Evolutionary conservation across 1,140 invertebrate species (phyloP).

Genomic region (Drosophila carrolli): DNA sequence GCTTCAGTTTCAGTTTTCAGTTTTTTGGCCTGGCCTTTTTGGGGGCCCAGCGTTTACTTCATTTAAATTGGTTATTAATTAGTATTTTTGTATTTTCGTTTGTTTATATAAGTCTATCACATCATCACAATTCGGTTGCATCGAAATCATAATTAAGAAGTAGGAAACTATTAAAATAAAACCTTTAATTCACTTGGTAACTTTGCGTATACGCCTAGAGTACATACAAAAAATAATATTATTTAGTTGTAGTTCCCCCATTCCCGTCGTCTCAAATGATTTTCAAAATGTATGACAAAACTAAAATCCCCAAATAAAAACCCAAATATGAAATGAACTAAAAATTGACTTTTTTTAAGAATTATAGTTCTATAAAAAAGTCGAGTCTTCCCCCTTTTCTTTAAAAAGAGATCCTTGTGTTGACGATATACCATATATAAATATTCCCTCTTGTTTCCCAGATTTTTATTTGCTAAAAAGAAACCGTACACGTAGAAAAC

Average conservation of each 20-base stretch:
- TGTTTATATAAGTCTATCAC: slow-evolving; percentile 81
- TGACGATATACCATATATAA: slow-evolving; percentile 43
- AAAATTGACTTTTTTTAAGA: slow-evolving; percentile 9
- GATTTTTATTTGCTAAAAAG: slow-evolving; percentile 29
- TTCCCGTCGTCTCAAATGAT: slow-evolving; percentile 9
- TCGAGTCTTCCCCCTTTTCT: slow-evolving; percentile 39
- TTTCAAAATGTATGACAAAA: slow-evolving; percentile 9
- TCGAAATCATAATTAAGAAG: slow-evolving; percentile 55
- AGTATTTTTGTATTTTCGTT: slow-evolving; percentile 65
- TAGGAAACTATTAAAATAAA: slow-evolving; percentile 38
- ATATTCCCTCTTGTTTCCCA: slow-evolving; percentile 16
- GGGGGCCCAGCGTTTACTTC: slow-evolving; percentile 46
- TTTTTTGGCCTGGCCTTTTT: slow-evolving; percentile 35
- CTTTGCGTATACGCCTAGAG: slow-evolving; percentile 16
- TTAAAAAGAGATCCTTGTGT: slow-evolving; percentile 71
- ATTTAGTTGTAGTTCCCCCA: slow-evolving; percentile 14
- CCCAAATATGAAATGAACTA: slow-evolving; percentile 27
- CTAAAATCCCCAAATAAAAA: slow-evolving; percentile 9
- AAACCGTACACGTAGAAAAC: slow-evolving; percentile 34
- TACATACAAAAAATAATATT: slow-evolving; percentile 26
- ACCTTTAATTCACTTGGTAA: slow-evolving; percentile 18
- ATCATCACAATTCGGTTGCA: slow-evolving; percentile 82
- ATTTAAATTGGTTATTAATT: slow-evolving; percentile 75
- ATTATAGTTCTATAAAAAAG: slow-evolving; percentile 39
- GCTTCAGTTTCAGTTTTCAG: slow-evolving; percentile 26